Evolutionary conservation across 30 jellyfish, hydroid and myxozoan species (phyloP), one percentile per base, ranked within the genome.

Genomic region (Hydractinia echinata): DNA sequence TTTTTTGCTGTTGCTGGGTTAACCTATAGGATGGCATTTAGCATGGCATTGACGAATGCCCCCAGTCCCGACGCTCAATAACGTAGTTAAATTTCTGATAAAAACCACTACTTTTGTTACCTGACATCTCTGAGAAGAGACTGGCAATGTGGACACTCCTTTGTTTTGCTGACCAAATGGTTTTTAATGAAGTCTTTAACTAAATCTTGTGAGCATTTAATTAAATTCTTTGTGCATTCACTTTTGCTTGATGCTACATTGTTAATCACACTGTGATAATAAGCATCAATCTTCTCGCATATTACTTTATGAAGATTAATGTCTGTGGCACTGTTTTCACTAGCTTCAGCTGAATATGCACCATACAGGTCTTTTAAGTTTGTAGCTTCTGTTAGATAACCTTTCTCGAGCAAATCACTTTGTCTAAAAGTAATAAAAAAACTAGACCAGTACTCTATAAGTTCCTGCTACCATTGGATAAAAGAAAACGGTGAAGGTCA

Each of bases 81-180:
- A 16, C 19, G 69, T 16, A 58, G 19, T 58, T 58, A 58, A 13
- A 11, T 0, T 1, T 58, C 15, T 16, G 18, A 58, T 11, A 58
- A 58, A 58, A 16, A 11, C 1, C 16, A 16, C 69, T 11, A 58
- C 18, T 11, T 13, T 13, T 54, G 21, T 19, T 74, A 73, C 87
- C 91, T 76, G 72, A 92, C 69, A 18, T 87, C 74, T 5, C 95
- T 95, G 21, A 68, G 82, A 7, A 83, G 89, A 49, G 72, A 78
- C 16, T 61, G 67, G 64, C 98, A 92, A 70, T 92, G 90, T 10
- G 96, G 98, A 66, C 98, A 92, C 18, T 55, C 81, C 86, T 92
- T 92, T 20, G 79, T 55, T 55, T 66, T 86, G 51, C 82, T 61
- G 53, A 76, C 30, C 13, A 88, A 78, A 10, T 30, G n/a, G 7